A percentile compares a stretch with the other conserved stretches of the same genome.
Conservation (phyloP, 2,888 invertebrate genomes). For the Hemistola chrysoprasaria region DNA sequence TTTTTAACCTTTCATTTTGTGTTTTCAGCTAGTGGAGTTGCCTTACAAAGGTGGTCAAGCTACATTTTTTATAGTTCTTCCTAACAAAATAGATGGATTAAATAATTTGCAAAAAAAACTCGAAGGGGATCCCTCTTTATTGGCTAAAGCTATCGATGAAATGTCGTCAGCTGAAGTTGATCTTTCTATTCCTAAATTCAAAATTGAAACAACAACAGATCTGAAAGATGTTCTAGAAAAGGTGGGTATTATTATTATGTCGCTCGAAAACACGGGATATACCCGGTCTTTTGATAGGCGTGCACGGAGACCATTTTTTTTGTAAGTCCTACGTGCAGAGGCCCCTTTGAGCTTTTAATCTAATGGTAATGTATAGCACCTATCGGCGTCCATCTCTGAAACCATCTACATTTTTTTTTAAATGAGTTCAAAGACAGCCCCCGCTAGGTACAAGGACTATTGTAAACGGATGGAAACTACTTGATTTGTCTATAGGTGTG, state of each 20-base stretch:
- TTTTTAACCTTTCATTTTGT: neutral
- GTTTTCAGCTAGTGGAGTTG: slow-evolving; percentile 84
- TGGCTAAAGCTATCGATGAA: slow-evolving; percentile 60
- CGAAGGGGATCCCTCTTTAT: slow-evolving; percentile 53
- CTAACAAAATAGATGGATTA: slow-evolving; percentile 86
- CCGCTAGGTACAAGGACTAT: too few relatives aligned
- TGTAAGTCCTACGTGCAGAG: too few relatives aligned
- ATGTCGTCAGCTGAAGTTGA: slow-evolving; percentile 78
- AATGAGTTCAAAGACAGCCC: too few relatives aligned
- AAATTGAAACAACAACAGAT: slow-evolving; percentile 87
- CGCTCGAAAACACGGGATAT: too few relatives aligned
- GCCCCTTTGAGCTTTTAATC: too few relatives aligned
- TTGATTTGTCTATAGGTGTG: too few relatives aligned
- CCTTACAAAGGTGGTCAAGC: slow-evolving; percentile 86
- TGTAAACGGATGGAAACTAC: too few relatives aligned
- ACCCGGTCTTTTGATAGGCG: too few relatives aligned
- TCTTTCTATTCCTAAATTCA: slow-evolving; percentile 89
- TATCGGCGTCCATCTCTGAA: too few relatives aligned
- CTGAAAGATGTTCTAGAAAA: slow-evolving; percentile 82
- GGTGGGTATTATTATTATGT: slow-evolving; percentile 64
- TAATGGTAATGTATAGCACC: too few relatives aligned
- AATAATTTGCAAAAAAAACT: slow-evolving; percentile 82
- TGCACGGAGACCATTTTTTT: too few relatives aligned
- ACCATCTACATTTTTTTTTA: too few relatives aligned
- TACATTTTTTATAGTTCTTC: slow-evolving; percentile 88